Conservation (phyloP, 2,113 vertebrate genomes). For the Channa argus region DNA sequence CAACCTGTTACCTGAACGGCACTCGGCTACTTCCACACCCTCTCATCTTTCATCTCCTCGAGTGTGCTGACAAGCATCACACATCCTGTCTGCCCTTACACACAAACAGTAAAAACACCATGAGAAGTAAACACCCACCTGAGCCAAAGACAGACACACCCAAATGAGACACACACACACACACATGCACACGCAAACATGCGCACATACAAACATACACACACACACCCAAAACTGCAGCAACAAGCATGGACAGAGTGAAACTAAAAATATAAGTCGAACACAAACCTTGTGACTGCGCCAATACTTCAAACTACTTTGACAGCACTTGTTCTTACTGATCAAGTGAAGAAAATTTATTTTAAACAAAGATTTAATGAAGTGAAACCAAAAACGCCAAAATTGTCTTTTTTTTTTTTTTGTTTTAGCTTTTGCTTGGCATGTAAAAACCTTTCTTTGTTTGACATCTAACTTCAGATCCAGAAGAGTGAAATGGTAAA, state of each 20-base stretch:
- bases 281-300: slow-evolving; percentile 24
- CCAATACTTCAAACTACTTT: no score
- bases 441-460: neutral
- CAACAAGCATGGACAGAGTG: slow-evolving; percentile 41
- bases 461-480: neutral
- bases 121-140: slow-evolving; percentile 69
- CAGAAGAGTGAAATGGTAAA: neutral
- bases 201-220: slow-evolving; percentile 18
- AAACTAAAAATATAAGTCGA: slow-evolving; percentile 25
- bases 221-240: slow-evolving; percentile 5
- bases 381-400: neutral
- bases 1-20: slow-evolving; percentile 75
- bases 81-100: slow-evolving; percentile 78
- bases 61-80: slow-evolving; percentile 76
- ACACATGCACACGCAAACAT: slow-evolving; percentile 7
- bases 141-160: slow-evolving; percentile 73
- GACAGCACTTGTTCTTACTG: neutral
- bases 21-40: slow-evolving; percentile 67
- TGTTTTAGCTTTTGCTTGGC: neutral
- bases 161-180: slow-evolving; percentile 17
- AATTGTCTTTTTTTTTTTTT: no score
- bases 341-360: slow-evolving; percentile 14
- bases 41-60: slow-evolving; percentile 75
- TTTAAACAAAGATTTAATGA: neutral
- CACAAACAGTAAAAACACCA: slow-evolving; percentile 69